Evolutionary conservation across 2,888 invertebrate species (phyloP).

Genomic region (Coenonympha arcania): DNA sequence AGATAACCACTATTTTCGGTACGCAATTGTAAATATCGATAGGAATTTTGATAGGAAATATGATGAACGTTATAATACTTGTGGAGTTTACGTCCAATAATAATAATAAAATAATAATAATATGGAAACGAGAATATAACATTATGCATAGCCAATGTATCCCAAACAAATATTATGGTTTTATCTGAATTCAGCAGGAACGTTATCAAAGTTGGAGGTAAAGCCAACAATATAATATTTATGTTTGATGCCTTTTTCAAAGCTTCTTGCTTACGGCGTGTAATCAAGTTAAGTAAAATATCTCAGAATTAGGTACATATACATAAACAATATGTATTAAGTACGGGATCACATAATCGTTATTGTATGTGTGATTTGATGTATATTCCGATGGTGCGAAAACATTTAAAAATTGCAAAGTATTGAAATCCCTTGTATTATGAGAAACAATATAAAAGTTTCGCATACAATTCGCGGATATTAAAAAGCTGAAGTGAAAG

Average conservation of each 20-base stretch:
- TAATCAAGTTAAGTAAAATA: no score
- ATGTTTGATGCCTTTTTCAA: constrained; percentile 7
- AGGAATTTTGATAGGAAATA: no score
- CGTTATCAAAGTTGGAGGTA: constrained; percentile 14
- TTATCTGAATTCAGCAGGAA: constrained; percentile 10
- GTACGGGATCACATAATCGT: no score
- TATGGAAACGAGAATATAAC: constrained; percentile 1
- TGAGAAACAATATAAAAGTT: constrained; percentile 2
- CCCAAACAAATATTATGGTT: constrained; percentile 31
- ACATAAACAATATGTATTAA: no score
- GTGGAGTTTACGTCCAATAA: no score
- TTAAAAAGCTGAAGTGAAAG: neutral
- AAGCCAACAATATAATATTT: constrained; percentile 21
- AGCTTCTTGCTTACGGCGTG: constrained; percentile 1
- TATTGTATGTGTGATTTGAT: neutral
- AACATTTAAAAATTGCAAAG: neutral
- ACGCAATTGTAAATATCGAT: no score
- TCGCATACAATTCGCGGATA: neutral
- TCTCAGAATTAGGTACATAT: no score
- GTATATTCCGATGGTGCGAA: neutral
- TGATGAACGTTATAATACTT: no score
- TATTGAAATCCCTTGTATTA: neutral
- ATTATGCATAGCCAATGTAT: constrained; percentile 29
- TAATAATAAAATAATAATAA: no score
- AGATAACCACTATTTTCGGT: no score